Percentiles rank a stretch among this genome's conserved stretches.
Evolutionary conservation across 2,797 vertebrate species (phyloP).

Genomic region (Mallotus villosus): DNA sequence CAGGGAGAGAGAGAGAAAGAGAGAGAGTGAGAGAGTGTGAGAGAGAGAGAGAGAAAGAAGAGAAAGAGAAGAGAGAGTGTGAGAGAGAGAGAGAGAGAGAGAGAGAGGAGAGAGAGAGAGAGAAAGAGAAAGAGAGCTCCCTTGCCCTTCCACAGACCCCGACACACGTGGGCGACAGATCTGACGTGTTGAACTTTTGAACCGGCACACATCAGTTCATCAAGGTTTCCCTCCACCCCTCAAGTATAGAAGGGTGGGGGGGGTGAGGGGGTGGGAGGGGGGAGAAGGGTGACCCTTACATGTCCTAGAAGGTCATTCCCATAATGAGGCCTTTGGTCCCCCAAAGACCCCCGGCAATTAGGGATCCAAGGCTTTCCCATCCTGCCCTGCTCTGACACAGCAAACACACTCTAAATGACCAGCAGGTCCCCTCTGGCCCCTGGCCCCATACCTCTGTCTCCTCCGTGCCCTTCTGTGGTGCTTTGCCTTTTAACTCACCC

Average conservation of each 20-base stretch:
- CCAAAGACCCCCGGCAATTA: slow-evolving; percentile 56
- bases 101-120: background rate
- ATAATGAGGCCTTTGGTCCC: slow-evolving; percentile 69
- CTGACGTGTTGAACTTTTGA: slow-evolving; percentile 61
- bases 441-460: slow-evolving; percentile 83
- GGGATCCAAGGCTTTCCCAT: slow-evolving; percentile 54
- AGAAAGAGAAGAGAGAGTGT: too few species aligned
- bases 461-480: slow-evolving; percentile 89
- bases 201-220: slow-evolving; percentile 33
- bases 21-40: too few species aligned
- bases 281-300: slow-evolving; percentile 33
- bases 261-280: background rate
- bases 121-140: slow-evolving; percentile 21
- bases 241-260: background rate
- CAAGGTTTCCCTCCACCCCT: slow-evolving; percentile 15
- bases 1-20: background rate
- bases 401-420: slow-evolving; percentile 35
- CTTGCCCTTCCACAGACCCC: slow-evolving; percentile 16
- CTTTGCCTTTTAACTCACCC: slow-evolving; percentile 88
- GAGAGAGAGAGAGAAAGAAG: too few species aligned
- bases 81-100: too few species aligned
- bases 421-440: slow-evolving; percentile 75
- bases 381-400: slow-evolving; percentile 31
- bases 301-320: slow-evolving; percentile 53
- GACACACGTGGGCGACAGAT: slow-evolving; percentile 32